These are phyloP conservation scores for Pterocles gutturalis DNA, from an alignment of 2,113 vertebrate species.

Conservation along the genomic window DNA sequence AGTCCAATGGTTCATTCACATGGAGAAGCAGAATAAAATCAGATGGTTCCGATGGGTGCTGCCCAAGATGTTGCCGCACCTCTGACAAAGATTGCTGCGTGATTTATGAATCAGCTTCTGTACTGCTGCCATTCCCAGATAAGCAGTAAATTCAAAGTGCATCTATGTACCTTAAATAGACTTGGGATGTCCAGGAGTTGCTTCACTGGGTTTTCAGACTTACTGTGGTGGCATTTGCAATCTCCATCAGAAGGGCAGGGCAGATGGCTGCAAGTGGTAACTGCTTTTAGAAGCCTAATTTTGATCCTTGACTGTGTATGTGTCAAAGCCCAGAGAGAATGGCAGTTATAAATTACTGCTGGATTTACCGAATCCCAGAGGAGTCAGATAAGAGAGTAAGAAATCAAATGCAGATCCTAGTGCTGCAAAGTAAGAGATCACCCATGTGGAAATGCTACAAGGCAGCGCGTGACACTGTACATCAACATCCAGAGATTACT, in stretches of 20 bases:
- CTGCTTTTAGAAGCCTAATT: neutral
- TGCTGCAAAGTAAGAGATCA: neutral
- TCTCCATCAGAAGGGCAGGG: neutral
- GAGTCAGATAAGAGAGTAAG: constrained; percentile 14
- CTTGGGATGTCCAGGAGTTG: neutral
- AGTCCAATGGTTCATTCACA: neutral
- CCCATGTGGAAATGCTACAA: constrained; percentile 45
- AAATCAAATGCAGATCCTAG: constrained; percentile 48
- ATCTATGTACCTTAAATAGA: neutral
- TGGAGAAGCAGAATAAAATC: constrained; percentile 6
- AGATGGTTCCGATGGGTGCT: neutral
- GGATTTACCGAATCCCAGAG: neutral
- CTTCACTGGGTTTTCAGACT: neutral
- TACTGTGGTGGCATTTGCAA: neutral
- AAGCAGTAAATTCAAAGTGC: neutral
- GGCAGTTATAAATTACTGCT: constrained; percentile 20
- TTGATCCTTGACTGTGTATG: neutral
- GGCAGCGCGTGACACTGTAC: neutral
- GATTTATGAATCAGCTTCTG: neutral
- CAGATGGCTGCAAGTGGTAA: neutral
- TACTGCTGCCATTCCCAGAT: neutral
- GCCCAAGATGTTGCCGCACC: neutral
- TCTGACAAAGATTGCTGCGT: neutral
- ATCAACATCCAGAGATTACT: constrained; percentile 36
- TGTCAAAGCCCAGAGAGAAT: constrained; percentile 2